phyloP scores from a whole-genome alignment of 2,888 invertebrate species.

The Tipula confusa region DNA sequence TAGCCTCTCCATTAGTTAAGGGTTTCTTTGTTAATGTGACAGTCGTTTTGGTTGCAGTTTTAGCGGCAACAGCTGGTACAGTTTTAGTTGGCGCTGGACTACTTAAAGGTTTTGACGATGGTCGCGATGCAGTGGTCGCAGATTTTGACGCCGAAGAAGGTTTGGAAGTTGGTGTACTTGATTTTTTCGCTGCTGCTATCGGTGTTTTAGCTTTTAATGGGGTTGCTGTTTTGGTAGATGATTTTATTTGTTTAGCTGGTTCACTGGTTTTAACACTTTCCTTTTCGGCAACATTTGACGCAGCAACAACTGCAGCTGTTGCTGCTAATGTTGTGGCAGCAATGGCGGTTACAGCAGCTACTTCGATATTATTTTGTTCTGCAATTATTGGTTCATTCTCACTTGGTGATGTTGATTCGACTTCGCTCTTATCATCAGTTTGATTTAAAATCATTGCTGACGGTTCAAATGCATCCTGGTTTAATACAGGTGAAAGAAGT shows the following conservation, averaged over 20 bases:
- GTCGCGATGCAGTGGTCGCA: conserved; percentile 20
- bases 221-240: conserved; percentile 26
- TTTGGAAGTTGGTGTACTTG: conserved; percentile 29
- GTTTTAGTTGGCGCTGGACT: background rate
- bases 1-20: conserved; percentile 27
- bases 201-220: conserved; percentile 17
- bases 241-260: background rate
- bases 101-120: background rate
- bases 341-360: conserved; percentile 21
- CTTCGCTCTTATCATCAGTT: background rate
- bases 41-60: conserved; percentile 31
- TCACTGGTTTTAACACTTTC: conserved; percentile 26
- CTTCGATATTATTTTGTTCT: background rate
- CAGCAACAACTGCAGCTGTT: conserved; percentile 33
- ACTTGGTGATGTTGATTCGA: background rate
- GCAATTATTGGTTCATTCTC: background rate
- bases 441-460: background rate
- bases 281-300: conserved; percentile 34
- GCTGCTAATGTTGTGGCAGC: conserved; percentile 34
- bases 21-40: conserved; percentile 13
- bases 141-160: background rate
- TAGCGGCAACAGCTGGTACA: background rate
- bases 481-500: background rate
- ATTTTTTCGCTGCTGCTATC: background rate
- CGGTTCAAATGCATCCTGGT: background rate